phyloP scores from a whole-genome alignment of 1,140 invertebrate species.

The Pseudobourletiella spinata region DNA sequence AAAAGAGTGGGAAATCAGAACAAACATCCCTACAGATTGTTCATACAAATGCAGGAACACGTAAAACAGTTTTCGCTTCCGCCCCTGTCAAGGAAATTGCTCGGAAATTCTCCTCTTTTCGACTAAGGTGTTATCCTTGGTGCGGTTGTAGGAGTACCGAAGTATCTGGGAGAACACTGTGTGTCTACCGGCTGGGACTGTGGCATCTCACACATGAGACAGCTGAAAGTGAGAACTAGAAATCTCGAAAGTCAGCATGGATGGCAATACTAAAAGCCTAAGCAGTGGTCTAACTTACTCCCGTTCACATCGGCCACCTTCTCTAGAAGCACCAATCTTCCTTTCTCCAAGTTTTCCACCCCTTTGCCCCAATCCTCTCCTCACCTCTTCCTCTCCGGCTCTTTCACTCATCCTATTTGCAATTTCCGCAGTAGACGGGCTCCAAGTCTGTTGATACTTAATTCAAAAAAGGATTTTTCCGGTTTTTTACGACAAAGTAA shows the following conservation, averaged over 20 bases:
- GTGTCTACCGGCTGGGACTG: background rate
- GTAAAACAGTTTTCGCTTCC: constrained; percentile 25
- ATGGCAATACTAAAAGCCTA: too few relatives aligned
- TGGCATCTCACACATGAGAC: background rate
- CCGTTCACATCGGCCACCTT: too few relatives aligned
- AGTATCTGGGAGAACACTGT: background rate
- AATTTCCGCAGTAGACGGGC: background rate
- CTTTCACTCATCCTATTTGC: background rate
- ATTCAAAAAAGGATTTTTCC: too few relatives aligned
- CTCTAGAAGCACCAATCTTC: background rate
- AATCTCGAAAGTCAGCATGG: background rate
- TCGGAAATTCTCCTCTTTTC: constrained; percentile 6
- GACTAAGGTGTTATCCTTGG: background rate
- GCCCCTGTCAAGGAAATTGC: constrained; percentile 19
- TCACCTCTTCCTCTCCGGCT: background rate
- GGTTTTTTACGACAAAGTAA: too few relatives aligned
- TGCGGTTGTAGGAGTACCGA: background rate
- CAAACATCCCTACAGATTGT: background rate
- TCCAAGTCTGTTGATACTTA: too few relatives aligned
- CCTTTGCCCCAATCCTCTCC: background rate
- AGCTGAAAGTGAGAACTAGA: background rate
- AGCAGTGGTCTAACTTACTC: too few relatives aligned
- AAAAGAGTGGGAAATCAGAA: background rate
- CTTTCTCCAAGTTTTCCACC: background rate
- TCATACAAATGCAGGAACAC: constrained; percentile 22